These are phyloP conservation scores for Chymomyza procnemis DNA, from an alignment of 2,888 invertebrate genomes.

Conservation along the genomic window DNA sequence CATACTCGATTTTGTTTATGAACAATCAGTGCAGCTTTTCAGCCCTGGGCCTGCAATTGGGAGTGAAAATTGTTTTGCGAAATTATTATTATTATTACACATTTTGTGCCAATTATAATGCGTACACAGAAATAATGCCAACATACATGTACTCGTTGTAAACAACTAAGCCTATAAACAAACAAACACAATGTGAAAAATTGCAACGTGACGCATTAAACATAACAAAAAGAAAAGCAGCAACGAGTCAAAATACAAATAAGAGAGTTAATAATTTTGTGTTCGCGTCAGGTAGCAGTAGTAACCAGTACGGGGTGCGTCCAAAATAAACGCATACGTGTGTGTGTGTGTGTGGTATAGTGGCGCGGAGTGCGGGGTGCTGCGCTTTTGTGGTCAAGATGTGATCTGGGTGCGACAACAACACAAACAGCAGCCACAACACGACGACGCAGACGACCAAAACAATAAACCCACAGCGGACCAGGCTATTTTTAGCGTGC, in stretches of 20 bases:
- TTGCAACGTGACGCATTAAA: constrained; percentile 2
- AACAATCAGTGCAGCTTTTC: not conserved
- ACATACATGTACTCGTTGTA: not conserved
- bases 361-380: constrained; percentile 39
- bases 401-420: constrained; percentile 41
- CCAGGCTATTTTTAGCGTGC: constrained; percentile 46
- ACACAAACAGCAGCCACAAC: constrained; percentile 35
- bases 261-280: constrained; percentile 27
- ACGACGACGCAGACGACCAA: constrained; percentile 39
- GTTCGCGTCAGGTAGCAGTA: constrained; percentile 7
- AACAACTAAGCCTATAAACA: not conserved
- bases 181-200: not conserved
- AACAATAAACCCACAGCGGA: constrained; percentile 46
- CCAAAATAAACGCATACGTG: not conserved
- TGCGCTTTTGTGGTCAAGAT: constrained; percentile 58
- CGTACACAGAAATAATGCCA: not conserved
- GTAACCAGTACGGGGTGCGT: constrained; percentile 18
- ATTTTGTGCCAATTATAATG: constrained; percentile 2
- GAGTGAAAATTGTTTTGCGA: constrained; percentile 4
- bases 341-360: constrained; percentile 20
- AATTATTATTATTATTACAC: not conserved
- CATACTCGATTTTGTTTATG: not conserved
- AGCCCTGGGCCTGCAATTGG: not conserved
- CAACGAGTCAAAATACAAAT: constrained; percentile 9
- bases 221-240: not conserved